Conservation (phyloP, 2,797 vertebrate species). For the Prionace glauca region DNA sequence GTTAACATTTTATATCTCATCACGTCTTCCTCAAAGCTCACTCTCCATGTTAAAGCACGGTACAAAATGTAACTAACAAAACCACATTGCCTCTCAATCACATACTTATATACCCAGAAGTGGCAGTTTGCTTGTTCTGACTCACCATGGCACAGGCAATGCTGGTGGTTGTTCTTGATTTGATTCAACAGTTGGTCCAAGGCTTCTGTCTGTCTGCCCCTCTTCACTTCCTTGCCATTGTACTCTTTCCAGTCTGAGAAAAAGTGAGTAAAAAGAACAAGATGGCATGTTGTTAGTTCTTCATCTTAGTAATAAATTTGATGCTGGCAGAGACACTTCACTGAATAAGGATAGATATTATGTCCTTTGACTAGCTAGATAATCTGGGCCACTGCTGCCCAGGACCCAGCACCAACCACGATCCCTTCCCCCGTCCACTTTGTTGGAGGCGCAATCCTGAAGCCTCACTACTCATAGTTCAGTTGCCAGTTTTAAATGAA, state of each 20-base stretch:
- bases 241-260: constrained; percentile 76
- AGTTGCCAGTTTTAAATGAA: not conserved
- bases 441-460: not conserved
- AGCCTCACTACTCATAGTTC: not conserved
- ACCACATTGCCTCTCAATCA: no score
- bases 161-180: constrained; percentile 75
- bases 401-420: not conserved
- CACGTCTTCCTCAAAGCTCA: not conserved
- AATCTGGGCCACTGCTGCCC: not conserved
- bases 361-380: not conserved
- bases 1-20: not conserved
- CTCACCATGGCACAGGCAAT: constrained; percentile 79
- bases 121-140: constrained; percentile 9
- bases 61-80: no score
- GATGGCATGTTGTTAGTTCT: not conserved
- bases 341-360: not conserved
- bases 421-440: not conserved
- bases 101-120: not conserved
- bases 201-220: constrained; percentile 70
- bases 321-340: not conserved
- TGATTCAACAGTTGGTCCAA: constrained; percentile 73
- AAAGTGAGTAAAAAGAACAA: no score
- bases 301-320: not conserved
- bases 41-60: not conserved
- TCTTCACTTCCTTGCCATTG: constrained; percentile 63